Base-by-base conservation (phyloP, 2,888 invertebrate genomes). In the Lucinisca nassula region DNA sequence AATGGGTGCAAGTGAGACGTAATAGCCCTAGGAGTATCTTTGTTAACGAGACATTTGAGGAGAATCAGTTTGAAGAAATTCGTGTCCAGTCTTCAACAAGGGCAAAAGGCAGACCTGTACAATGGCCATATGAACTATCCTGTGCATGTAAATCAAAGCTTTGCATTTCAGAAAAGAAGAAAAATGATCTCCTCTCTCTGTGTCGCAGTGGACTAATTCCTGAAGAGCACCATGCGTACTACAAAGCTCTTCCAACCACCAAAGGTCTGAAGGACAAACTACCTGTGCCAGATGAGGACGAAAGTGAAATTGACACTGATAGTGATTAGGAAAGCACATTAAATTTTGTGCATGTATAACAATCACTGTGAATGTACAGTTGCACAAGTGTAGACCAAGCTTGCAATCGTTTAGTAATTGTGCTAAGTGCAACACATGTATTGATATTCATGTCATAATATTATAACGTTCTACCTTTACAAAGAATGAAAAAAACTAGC, bases 81-180 rank as follows among this genome's bases (percentile, higher is more conserved):
- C 3, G 1, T 3, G 38, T 37, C 10, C 72, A 72, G 30, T 12
- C 72, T 3, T 12, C 17, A 3, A 4, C 21, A 21, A 12, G 51
- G 17, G 37, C 6, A 37, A 32, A 30, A 37, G 72, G 72, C 8
- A 8, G 72, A 6, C 72, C 37, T 38, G 24, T 37, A 37, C 38
- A 51, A n/a, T 80, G n/a, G 38, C 21, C n/a, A 4, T 0, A 21
- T 27, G 49, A 3, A 21, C 14, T 17, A 1, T 4, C 72, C 4
- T 35, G n/a, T 37, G 14, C 37, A n/a, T 82, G 75, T n/a, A 45
- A 17, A 0, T 3, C 32, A n/a, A 75, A 74, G 17, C 37, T 75
- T 0, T 67, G 61, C 0, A 82, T 82, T 40, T 75, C 81, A n/a
- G 51, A 2, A 4, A 35, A 49, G 17, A 82, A 82, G 21, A 82